Evolutionary conservation across 2,113 vertebrate genomes (phyloP).

Genomic region (Crypturellus undulatus): DNA sequence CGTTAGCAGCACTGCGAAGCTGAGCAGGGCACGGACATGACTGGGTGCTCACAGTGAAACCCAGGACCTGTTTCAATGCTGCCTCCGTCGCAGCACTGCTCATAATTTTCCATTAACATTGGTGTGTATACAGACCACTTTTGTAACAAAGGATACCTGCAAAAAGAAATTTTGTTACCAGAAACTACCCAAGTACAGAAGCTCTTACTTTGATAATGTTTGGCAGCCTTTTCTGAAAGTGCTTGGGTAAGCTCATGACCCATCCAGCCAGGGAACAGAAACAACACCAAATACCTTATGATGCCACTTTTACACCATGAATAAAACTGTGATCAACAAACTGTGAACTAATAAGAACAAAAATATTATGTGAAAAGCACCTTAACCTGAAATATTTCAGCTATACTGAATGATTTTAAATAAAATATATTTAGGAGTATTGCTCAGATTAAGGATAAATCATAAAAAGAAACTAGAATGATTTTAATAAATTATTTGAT

Average conservation of each 20-base stretch:
- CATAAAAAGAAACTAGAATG: background rate
- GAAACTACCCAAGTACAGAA: background rate
- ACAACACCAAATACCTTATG: background rate
- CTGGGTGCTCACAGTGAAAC: background rate
- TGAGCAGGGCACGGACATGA: background rate
- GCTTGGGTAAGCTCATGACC: background rate
- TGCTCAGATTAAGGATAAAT: background rate
- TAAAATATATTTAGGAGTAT: background rate
- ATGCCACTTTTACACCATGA: background rate
- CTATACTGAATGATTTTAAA: background rate
- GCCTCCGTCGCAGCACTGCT: background rate
- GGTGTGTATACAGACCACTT: background rate
- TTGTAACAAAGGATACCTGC: background rate
- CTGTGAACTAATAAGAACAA: background rate
- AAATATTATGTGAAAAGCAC: background rate
- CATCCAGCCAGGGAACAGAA: background rate
- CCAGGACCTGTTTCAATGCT: background rate
- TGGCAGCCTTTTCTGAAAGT: background rate
- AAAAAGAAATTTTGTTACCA: background rate
- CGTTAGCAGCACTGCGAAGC: background rate
- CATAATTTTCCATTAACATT: background rate
- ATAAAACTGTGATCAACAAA: background rate
- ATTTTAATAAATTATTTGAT: background rate
- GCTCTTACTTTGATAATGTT: background rate
- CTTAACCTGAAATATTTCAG: background rate